These are phyloP conservation scores for Drepana falcataria DNA, from an alignment of 2,888 invertebrate genomes.

Conservation along the genomic window DNA sequence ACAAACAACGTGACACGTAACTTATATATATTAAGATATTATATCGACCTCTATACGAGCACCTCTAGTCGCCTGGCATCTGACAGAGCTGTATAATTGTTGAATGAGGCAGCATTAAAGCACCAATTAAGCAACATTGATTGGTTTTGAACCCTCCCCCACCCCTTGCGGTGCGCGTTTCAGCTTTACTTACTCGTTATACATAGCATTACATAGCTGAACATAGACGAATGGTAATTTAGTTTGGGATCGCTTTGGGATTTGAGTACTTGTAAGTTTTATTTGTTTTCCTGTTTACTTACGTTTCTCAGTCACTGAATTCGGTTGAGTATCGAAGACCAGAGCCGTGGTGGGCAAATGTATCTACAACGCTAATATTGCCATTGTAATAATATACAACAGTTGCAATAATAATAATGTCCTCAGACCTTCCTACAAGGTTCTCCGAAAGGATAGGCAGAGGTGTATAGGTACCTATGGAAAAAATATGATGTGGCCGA, in stretches of 20 bases:
- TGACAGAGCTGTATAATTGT: constrained; percentile 67
- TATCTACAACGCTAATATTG: no score
- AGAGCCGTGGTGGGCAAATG: no score
- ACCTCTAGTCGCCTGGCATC: constrained; percentile 38
- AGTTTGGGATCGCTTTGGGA: not conserved
- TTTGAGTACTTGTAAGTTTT: not conserved
- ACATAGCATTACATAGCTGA: not conserved
- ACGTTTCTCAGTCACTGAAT: no score
- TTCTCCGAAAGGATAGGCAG: no score
- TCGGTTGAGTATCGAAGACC: no score
- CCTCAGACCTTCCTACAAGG: no score
- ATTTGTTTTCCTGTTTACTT: no score
- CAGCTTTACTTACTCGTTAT: not conserved
- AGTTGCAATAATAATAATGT: no score
- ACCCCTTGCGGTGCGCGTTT: constrained; percentile 7
- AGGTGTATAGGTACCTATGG: no score
- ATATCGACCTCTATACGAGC: constrained; percentile 17
- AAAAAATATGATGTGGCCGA: no score
- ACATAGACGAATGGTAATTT: not conserved
- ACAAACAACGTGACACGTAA: no score
- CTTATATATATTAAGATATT: constrained; percentile 6
- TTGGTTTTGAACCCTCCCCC: constrained; percentile 55
- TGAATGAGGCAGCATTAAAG: constrained; percentile 75
- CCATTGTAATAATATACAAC: no score
- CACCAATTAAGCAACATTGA: constrained; percentile 74